A percentile compares a stretch with the other conserved stretches of the same genome.
Evolutionary conservation across 2,888 invertebrate species (phyloP).

Genomic region (Dugesia japonica): DNA sequence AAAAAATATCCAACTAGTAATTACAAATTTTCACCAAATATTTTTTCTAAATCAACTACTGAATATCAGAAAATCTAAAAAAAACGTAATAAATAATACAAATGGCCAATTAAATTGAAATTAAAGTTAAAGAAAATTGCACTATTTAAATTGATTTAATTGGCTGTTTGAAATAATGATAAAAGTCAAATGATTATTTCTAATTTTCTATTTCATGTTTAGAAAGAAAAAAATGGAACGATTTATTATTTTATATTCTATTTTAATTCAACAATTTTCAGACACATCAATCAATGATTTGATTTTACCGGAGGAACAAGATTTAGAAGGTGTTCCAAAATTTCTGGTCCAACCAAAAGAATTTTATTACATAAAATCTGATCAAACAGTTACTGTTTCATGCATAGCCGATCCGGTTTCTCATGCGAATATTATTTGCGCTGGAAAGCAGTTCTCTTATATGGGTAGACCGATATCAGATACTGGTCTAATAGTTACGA

Average conservation of each 20-base stretch:
- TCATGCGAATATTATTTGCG: not conserved
- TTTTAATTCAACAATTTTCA: not conserved
- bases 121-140: too few relatives aligned
- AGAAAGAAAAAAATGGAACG: too few relatives aligned
- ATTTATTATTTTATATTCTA: not conserved
- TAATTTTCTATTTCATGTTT: too few relatives aligned
- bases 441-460: not conserved
- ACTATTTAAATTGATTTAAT: too few relatives aligned
- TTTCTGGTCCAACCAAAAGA: not conserved
- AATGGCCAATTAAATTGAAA: too few relatives aligned
- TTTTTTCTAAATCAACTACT: too few relatives aligned
- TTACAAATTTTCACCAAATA: too few relatives aligned
- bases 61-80: too few relatives aligned
- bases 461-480: not conserved
- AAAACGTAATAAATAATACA: too few relatives aligned
- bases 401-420: not conserved
- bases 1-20: too few relatives aligned
- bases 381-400: not conserved
- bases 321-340: slow-evolving; percentile 7
- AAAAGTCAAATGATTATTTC: too few relatives aligned
- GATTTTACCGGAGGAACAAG: not conserved
- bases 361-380: not conserved
- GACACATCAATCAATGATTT: not conserved
- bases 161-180: too few relatives aligned
- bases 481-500: not conserved